A percentile compares a stretch with the other conserved stretches of the same genome.
Evolutionary conservation across 2,888 invertebrate genomes (phyloP).

Genomic region (Caenorhabditis virilis): DNA sequence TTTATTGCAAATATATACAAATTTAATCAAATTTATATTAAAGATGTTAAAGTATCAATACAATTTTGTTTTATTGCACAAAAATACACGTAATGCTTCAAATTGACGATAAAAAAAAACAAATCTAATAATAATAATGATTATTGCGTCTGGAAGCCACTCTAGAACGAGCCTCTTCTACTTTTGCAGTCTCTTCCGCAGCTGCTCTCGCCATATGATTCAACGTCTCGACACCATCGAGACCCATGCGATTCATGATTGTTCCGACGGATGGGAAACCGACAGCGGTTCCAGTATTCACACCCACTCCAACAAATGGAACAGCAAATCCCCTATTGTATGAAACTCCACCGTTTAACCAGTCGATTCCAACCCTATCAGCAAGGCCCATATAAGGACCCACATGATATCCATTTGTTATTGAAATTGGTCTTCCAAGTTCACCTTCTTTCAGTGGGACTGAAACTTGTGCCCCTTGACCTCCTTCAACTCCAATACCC

Average conservation of each 20-base stretch:
- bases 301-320: slow-evolving; percentile 60
- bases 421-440: slow-evolving; percentile 53
- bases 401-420: slow-evolving; percentile 58
- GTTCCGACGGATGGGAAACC: slow-evolving; percentile 58
- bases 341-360: slow-evolving; percentile 61
- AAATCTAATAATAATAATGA: too few relatives aligned
- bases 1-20: too few relatives aligned
- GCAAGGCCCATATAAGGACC: slow-evolving; percentile 61
- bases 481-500: slow-evolving; percentile 57
- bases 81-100: too few relatives aligned
- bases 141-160: too few relatives aligned
- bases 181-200: slow-evolving; percentile 28
- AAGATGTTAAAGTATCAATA: too few relatives aligned
- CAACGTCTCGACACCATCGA: slow-evolving; percentile 43
- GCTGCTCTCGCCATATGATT: slow-evolving; percentile 37
- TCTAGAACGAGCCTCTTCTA: too few relatives aligned
- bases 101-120: too few relatives aligned
- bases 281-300: slow-evolving; percentile 56
- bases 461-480: slow-evolving; percentile 49
- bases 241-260: slow-evolving; percentile 52
- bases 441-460: slow-evolving; percentile 61
- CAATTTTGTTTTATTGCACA: too few relatives aligned
- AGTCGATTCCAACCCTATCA: slow-evolving; percentile 61
- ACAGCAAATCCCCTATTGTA: slow-evolving; percentile 55
- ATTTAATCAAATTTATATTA: too few relatives aligned